Conservation (phyloP, 2,797 vertebrate species). For the Acestrorhynchus altus region DNA sequence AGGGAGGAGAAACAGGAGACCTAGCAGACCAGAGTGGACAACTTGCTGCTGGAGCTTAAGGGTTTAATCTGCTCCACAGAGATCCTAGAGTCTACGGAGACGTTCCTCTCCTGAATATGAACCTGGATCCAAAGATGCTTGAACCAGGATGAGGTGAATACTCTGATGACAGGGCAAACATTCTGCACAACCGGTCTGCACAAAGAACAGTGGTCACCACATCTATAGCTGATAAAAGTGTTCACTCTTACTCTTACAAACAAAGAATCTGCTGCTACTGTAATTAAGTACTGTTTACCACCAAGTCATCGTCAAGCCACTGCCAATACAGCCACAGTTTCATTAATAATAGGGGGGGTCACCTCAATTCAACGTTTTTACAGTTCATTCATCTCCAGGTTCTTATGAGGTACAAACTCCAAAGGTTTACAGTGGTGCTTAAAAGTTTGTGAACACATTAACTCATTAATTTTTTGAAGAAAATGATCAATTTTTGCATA, state of each 20-base stretch:
- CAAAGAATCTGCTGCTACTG: slow-evolving; percentile 3
- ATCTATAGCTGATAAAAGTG: not conserved
- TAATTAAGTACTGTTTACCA: not conserved
- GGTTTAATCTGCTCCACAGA: slow-evolving; percentile 51
- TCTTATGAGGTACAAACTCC: too few relatives aligned
- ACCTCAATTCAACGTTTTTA: not conserved
- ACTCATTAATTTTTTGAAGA: too few relatives aligned
- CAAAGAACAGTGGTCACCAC: not conserved
- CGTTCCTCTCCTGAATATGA: slow-evolving; percentile 47
- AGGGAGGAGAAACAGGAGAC: slow-evolving; percentile 29
- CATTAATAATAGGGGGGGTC: not conserved
- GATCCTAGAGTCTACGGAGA: slow-evolving; percentile 51
- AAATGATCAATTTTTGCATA: too few relatives aligned
- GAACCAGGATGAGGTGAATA: not conserved
- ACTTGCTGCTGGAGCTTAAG: slow-evolving; percentile 53
- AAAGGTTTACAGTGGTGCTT: too few relatives aligned
- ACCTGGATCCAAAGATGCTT: not conserved
- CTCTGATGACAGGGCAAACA: not conserved
- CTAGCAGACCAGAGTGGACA: slow-evolving; percentile 41
- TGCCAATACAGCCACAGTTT: not conserved
- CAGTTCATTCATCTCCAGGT: too few relatives aligned
- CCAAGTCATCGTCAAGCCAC: not conserved
- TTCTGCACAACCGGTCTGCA: not conserved
- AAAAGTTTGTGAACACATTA: too few relatives aligned
- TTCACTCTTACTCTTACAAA: slow-evolving; percentile 1